A percentile compares a stretch with the other conserved stretches of the same genome.
Conservation (phyloP, 2,797 vertebrate genomes). For the Odontamblyopus lacepedii region DNA sequence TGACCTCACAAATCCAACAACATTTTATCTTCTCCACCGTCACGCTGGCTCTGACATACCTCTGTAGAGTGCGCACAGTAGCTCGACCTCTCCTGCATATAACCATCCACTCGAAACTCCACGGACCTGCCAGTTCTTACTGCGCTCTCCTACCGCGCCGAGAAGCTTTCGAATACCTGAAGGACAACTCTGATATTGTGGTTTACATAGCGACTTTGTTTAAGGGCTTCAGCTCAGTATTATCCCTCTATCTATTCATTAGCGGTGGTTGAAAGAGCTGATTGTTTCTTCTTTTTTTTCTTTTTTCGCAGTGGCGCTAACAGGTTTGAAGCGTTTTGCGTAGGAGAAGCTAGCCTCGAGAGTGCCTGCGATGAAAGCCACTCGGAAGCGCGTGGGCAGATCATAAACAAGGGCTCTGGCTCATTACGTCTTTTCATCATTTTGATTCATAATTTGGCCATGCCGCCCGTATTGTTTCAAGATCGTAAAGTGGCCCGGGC, state of each 20-base stretch:
- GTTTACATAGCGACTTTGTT: not conserved
- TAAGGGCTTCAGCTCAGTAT: not conserved
- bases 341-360: slow-evolving; percentile 10
- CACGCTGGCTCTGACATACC: not conserved
- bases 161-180: not conserved
- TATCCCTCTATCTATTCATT: not conserved
- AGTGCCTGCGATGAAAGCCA: not conserved
- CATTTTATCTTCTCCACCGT: not conserved
- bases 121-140: not conserved
- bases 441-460: slow-evolving; percentile 17
- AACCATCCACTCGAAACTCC: not conserved
- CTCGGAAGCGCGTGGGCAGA: slow-evolving; percentile 5
- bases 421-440: slow-evolving; percentile 16
- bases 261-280: not conserved
- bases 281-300: not conserved
- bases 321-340: slow-evolving; percentile 2
- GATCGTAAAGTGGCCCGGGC: slow-evolving; percentile 25
- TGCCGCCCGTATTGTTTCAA: slow-evolving; percentile 12
- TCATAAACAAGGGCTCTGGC: slow-evolving; percentile 13
- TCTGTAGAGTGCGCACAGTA: not conserved
- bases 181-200: not conserved
- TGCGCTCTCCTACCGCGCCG: not conserved
- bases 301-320: not conserved
- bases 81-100: not conserved
- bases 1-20: not conserved